Conservation (phyloP, 2,113 vertebrate genomes). For the Thamnophis sirtalis region DNA sequence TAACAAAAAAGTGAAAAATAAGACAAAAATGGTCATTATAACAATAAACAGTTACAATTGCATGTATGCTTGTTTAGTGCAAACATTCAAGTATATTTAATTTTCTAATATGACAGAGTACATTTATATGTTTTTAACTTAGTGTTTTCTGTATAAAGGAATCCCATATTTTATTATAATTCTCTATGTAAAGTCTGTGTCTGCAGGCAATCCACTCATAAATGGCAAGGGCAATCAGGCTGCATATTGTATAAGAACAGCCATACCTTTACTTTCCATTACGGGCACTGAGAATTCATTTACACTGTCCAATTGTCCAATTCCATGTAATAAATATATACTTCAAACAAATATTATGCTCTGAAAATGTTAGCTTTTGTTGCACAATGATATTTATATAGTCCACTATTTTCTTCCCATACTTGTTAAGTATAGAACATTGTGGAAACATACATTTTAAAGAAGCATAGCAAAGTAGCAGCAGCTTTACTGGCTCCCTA, state of each 20-base stretch:
- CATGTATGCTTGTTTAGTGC: not conserved
- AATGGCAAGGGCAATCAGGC: too few relatives aligned
- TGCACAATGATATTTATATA: not conserved
- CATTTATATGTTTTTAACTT: not conserved
- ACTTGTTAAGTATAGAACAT: not conserved
- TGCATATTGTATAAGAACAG: too few relatives aligned
- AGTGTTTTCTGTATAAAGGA: not conserved
- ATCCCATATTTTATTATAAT: not conserved
- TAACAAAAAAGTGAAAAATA: not conserved
- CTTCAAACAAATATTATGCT: not conserved
- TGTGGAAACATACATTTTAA: not conserved
- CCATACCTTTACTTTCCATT: too few relatives aligned
- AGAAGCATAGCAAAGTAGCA: not conserved
- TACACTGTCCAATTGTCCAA: too few relatives aligned
- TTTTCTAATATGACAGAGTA: not conserved
- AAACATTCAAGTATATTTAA: not conserved
- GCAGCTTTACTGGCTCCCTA: not conserved
- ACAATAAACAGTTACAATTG: not conserved
- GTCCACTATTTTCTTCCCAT: not conserved
- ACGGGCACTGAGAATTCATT: too few relatives aligned
- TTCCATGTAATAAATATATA: not conserved
- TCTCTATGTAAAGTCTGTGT: not conserved
- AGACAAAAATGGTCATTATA: not conserved
- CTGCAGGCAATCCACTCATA: too few relatives aligned
- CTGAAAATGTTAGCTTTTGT: not conserved